These are phyloP conservation scores for Campoletis sonorensis DNA, from an alignment of 1,140 invertebrate species.

Conservation along the genomic window DNA sequence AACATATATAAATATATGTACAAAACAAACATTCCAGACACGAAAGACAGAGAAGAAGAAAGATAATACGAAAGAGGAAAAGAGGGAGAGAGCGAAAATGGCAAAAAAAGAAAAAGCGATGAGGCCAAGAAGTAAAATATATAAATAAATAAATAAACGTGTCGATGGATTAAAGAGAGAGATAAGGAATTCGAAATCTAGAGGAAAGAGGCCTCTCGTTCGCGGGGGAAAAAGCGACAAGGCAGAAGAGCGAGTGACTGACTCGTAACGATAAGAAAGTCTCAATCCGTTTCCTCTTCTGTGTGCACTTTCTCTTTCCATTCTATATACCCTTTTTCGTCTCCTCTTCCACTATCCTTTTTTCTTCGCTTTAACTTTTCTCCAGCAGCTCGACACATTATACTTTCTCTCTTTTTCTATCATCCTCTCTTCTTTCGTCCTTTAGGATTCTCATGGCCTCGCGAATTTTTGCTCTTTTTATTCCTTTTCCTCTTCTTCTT, in stretches of 20 bases:
- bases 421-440: neutral
- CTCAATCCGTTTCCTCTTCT: constrained; percentile 60
- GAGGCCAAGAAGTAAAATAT: constrained; percentile 32
- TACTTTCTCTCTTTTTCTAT: neutral
- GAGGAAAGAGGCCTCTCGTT: constrained; percentile 22
- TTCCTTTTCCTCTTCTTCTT: constrained; percentile 46
- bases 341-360: constrained; percentile 10
- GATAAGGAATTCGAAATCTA: constrained; percentile 49
- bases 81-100: constrained; percentile 34
- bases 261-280: constrained; percentile 68
- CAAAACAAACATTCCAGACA: no score
- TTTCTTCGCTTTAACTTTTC: constrained; percentile 26
- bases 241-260: constrained; percentile 60
- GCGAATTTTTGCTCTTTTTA: constrained; percentile 26
- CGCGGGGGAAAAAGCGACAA: constrained; percentile 52
- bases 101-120: constrained; percentile 24
- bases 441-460: neutral
- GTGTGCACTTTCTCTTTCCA: constrained; percentile 46
- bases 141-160: constrained; percentile 30
- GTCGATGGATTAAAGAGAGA: constrained; percentile 25
- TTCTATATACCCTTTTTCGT: constrained; percentile 35
- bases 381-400: constrained; percentile 3
- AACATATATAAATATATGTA: no score
- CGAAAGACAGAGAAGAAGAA: constrained; percentile 23
- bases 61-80: neutral